A percentile compares a stretch with the other conserved stretches of the same genome.
These are phyloP conservation scores for Ophion ventricosus DNA, from an alignment of 2,888 invertebrate species.

Conservation along the genomic window DNA sequence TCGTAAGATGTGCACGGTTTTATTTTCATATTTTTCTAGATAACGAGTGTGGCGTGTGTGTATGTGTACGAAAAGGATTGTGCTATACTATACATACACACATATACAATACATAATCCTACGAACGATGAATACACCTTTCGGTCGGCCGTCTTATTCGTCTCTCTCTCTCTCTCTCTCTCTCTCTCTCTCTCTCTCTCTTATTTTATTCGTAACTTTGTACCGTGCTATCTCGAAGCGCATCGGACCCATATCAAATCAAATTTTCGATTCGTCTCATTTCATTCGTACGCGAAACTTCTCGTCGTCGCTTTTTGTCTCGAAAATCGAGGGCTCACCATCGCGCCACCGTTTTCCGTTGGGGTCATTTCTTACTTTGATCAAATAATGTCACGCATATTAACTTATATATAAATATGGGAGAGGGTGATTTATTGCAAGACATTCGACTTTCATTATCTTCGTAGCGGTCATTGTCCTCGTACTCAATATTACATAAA, in stretches of 20 bases:
- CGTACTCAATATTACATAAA: not conserved
- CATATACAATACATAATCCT: not conserved
- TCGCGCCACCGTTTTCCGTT: not conserved
- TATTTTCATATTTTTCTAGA: constrained; percentile 24
- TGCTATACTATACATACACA: not conserved
- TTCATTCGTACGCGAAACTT: no score
- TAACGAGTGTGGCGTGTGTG: constrained; percentile 31
- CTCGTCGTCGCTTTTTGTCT: not conserved
- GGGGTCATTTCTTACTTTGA: not conserved
- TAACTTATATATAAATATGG: no score
- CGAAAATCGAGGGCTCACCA: not conserved
- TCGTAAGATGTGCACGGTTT: constrained; percentile 18
- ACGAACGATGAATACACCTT: not conserved
- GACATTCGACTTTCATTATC: not conserved
- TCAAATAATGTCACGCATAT: not conserved
- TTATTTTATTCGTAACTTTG: no score
- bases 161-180: no score
- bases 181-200: no score
- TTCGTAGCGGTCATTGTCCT: not conserved
- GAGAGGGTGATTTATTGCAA: not conserved
- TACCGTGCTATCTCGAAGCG: no score
- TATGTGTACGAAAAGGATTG: constrained; percentile 21
- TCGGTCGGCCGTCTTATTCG: not conserved
- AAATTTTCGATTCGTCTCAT: not conserved
- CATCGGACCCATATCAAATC: not conserved